Evolutionary conservation across 1,140 invertebrate species (phyloP), one percentile per base, ranked within the genome.

Genomic region (Hetaerina americana): DNA sequence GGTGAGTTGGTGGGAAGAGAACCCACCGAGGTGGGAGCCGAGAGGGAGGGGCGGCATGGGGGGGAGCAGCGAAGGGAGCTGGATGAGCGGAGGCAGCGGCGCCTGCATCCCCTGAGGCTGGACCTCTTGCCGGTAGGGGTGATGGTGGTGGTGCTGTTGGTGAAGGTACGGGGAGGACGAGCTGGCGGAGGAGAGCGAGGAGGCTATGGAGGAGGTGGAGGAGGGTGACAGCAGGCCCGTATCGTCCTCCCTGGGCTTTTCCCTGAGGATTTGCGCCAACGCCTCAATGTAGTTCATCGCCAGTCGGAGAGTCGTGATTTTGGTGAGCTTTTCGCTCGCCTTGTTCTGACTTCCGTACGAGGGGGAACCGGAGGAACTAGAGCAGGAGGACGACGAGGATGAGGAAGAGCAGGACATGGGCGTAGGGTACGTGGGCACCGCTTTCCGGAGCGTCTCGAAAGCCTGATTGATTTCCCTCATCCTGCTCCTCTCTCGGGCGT

Each of bases 401-500:
- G 72, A 73, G 31, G 71, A 71, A 31, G 74, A 73, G 0, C 67
- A 69, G 15, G 66, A 66, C 1, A 26, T 24, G 6, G 71, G 27
- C 26, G 29, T 40, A 10, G 78, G 80, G 69, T 81, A 79, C 29
- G 78, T 76, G 0, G 94, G 93, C 0, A 96, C 89, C 6, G 87
- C 90, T 49, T 85, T 84, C 25, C 91, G 84, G 0, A 96, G 82
- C 1, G 86, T 84, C 79, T 94, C 92, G 81, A 95, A 96, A 0
- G 92, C 93, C 67, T 87, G 84, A 81, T 95, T 95, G 73, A 96
- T 95, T 79, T 95, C 92, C 69, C 89, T 83, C 93, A 96, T 95
- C 68, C 94, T 82, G 70, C 86, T 88, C 27, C 94, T 79, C 80
- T 96, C 94, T 5, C 94, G 80, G 0, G 92, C 92, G 83, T 96